Evolutionary conservation across 2,113 vertebrate species (phyloP).

Genomic region (Misgurnus anguillicaudatus): DNA sequence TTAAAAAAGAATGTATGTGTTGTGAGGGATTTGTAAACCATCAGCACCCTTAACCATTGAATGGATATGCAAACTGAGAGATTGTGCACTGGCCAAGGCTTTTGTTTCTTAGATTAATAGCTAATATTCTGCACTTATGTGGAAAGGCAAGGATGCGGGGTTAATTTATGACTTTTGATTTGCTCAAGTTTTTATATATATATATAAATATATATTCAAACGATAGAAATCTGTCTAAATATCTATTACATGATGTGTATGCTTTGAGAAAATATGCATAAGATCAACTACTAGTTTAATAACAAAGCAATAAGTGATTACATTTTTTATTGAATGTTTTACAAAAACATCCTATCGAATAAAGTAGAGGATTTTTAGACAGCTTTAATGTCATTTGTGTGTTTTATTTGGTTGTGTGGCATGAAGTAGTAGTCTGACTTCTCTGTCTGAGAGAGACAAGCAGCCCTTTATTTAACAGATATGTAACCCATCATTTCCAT

Average conservation of each 20-base stretch:
- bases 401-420: constrained; percentile 32
- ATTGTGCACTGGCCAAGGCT: constrained; percentile 32
- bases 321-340: constrained; percentile 83
- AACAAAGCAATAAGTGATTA: constrained; percentile 79
- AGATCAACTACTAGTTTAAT: constrained; percentile 71
- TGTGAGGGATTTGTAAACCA: constrained; percentile 57
- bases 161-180: constrained; percentile 58
- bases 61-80: constrained; percentile 40
- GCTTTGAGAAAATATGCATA: constrained; percentile 75
- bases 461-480: neutral
- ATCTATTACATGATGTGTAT: constrained; percentile 68
- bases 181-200: constrained; percentile 64
- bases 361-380: constrained; percentile 82
- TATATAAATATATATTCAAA: constrained; percentile 54
- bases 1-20: constrained; percentile 74
- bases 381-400: constrained; percentile 42
- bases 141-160: constrained; percentile 61
- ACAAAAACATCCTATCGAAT: constrained; percentile 75
- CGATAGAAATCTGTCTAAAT: constrained; percentile 66
- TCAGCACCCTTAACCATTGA: constrained; percentile 54
- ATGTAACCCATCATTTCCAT: neutral
- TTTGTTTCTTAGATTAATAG: constrained; percentile 42
- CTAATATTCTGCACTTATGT: constrained; percentile 50
- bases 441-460: neutral
- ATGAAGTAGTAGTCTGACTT: neutral